A percentile compares a stretch with the other conserved stretches of the same genome.
phyloP scores from a whole-genome alignment of 1,140 invertebrate species.

The Cryptotermes secundus region DNA sequence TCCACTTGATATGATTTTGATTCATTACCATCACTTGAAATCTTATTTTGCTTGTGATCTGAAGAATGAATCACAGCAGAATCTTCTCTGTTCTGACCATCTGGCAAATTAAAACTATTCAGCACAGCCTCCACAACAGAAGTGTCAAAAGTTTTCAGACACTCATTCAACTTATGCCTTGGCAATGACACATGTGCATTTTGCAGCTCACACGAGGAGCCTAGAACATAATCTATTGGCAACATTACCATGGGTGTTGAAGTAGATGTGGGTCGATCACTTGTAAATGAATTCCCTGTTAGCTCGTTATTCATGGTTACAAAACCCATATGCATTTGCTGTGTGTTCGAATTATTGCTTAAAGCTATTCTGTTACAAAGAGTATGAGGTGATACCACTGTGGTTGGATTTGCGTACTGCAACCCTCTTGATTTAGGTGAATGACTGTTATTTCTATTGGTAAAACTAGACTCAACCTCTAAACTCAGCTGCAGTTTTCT shows the following conservation, averaged over 20 bases:
- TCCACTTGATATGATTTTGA: neutral
- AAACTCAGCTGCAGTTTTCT: slow-evolving; percentile 34
- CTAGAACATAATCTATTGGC: neutral
- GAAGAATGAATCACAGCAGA: neutral
- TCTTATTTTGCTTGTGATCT: neutral
- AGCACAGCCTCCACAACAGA: slow-evolving; percentile 23
- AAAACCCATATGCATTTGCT: neutral
- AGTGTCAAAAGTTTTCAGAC: slow-evolving; percentile 15
- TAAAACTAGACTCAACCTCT: neutral
- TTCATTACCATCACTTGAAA: neutral
- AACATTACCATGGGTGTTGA: neutral
- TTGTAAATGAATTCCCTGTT: neutral
- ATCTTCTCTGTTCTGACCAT: neutral
- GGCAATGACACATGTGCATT: neutral
- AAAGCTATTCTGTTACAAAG: neutral
- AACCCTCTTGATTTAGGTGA: neutral
- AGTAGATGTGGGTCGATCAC: neutral
- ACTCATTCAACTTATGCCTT: neutral
- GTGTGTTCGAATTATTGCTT: neutral
- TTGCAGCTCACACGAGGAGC: neutral
- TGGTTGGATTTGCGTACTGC: neutral
- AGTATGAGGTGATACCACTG: neutral
- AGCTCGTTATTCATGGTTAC: neutral
- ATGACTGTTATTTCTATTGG: neutral
- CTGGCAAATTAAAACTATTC: neutral